Evolutionary conservation across 2,888 invertebrate species (phyloP), one percentile per base, ranked within the genome.

Genomic region (Phytoseiulus persimilis): DNA sequence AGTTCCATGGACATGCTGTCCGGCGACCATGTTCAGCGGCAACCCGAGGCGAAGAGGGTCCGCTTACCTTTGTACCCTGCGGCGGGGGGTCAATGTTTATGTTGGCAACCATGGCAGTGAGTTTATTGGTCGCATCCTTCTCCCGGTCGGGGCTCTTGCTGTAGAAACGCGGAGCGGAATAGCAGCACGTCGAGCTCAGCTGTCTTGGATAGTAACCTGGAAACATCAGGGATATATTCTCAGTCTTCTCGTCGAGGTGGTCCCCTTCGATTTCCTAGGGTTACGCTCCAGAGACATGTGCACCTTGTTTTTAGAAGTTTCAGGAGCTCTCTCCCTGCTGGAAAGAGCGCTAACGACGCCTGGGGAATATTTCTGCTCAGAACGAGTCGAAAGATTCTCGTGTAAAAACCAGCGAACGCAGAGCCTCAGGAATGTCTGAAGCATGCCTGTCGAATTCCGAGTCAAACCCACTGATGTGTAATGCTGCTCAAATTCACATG

Each of bases 1-100:
- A 2, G 14, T 65, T 65, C 65, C 18, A 65, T 23, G 65, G 18
- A 28, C 9, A 65, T 65, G 65, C 65, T 14, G 5, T 39, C 9
- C 39, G 5, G 3, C 39, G 39, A 39, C 39, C 39, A 39, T 39
- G 9, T 39, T 39, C 39, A 39, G 9, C 39, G 39, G 9, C 39
- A 23, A 65, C 14, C 23, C 14, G 65, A 28, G 9, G 65, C 5
- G 65, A 18, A 11, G 14, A 46, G 46, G 46, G 46, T 46, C 83
- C 31, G 83, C 87, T 87, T 87, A 87, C 87, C 33, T 87, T 87
- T 87, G 87, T 87, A 28, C 87, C 33, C 32, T 87, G 87, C n/a
- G 87, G 87, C 32, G 87, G 87, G 11, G 87, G 87, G 45, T 87
- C 87, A n/a, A 87, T 87, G 87, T 87, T 87, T 33, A 87, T 87